Conservation (phyloP, 92 coral and sea anemone genomes). For the Phenganax marumi region DNA sequence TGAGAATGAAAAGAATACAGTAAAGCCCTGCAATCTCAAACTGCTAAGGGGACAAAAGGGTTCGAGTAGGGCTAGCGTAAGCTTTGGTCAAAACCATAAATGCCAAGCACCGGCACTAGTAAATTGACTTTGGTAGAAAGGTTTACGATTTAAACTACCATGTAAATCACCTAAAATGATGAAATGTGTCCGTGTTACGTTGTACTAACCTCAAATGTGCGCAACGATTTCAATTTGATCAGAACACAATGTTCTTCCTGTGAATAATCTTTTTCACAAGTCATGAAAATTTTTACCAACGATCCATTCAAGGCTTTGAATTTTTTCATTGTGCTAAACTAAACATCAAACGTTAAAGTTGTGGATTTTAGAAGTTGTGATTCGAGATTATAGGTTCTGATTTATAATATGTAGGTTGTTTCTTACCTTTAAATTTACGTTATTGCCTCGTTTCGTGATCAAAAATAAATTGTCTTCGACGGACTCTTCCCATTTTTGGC, state of each 20-base stretch:
- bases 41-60: too few species aligned
- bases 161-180: background rate
- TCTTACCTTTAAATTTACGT: background rate
- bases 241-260: conserved; percentile 22
- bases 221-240: conserved; percentile 9
- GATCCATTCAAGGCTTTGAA: conserved; percentile 25
- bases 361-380: background rate
- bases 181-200: background rate
- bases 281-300: background rate
- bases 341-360: background rate
- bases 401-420: too few species aligned
- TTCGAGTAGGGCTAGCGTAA: too few species aligned
- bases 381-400: background rate
- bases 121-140: too few species aligned
- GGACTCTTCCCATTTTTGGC: background rate
- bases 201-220: background rate
- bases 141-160: background rate
- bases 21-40: too few species aligned
- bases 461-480: background rate
- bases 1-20: too few species aligned
- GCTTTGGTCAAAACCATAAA: too few species aligned
- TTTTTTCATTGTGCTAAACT: background rate
- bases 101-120: too few species aligned
- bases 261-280: background rate
- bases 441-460: background rate